phyloP scores from a whole-genome alignment of 2,888 invertebrate genomes.

The Epistrophella euchroma region DNA sequence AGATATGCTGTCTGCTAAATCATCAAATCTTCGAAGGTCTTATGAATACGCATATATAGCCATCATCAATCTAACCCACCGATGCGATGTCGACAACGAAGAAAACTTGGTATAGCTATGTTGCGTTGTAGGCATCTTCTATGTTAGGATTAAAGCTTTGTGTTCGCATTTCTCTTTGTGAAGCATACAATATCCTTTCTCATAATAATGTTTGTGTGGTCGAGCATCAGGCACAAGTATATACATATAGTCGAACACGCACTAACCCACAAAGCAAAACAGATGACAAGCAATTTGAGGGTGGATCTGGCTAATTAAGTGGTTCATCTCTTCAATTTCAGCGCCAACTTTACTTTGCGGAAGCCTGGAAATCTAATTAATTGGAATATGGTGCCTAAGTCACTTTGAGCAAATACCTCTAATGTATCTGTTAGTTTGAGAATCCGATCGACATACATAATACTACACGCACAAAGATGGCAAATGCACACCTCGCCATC shows the following conservation, averaged over 20 bases:
- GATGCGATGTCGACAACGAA: constrained; percentile 5
- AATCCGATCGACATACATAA: background rate
- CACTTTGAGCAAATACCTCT: constrained; percentile 70
- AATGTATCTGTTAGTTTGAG: constrained; percentile 61
- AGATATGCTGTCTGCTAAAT: constrained; percentile 35
- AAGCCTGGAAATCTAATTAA: constrained; percentile 71
- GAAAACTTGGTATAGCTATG: background rate
- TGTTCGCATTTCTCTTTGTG: constrained; percentile 22
- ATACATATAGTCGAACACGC: constrained; percentile 37
- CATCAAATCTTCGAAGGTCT: constrained; percentile 47
- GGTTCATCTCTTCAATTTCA: constrained; percentile 71
- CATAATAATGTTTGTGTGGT: constrained; percentile 45
- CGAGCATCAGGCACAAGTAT: constrained; percentile 34
- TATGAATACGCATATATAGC: constrained; percentile 22
- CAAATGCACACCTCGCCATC: constrained; percentile 6
- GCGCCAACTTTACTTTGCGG: constrained; percentile 70
- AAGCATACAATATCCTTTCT: constrained; percentile 33
- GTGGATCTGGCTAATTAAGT: constrained; percentile 73
- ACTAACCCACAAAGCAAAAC: constrained; percentile 66
- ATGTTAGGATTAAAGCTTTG: background rate
- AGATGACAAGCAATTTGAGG: constrained; percentile 75
- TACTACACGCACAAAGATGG: background rate
- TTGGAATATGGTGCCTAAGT: constrained; percentile 68
- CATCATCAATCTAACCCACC: constrained; percentile 54
- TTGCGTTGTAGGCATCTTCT: background rate